phyloP scores from a whole-genome alignment of 2,113 vertebrate species.

The Ceuthmochares aereus region DNA sequence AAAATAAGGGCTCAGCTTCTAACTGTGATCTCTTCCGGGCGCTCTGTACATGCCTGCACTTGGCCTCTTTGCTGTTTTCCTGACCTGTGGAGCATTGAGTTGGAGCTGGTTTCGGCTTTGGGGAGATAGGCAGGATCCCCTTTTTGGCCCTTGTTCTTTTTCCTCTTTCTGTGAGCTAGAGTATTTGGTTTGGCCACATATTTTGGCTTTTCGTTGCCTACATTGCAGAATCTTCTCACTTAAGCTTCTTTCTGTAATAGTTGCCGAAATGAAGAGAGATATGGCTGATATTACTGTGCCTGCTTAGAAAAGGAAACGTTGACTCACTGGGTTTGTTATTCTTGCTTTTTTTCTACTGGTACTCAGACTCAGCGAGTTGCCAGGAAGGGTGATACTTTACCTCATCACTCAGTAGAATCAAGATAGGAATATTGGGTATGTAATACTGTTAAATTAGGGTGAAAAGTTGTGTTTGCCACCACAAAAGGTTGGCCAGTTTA shows the following conservation, averaged over 20 bases:
- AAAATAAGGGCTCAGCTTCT: neutral
- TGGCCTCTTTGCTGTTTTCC: neutral
- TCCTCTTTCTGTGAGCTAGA: neutral
- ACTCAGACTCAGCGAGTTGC: neutral
- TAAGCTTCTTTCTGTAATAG: neutral
- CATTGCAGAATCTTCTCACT: neutral
- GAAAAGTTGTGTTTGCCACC: neutral
- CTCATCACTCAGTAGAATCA: neutral
- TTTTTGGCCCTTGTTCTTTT: neutral
- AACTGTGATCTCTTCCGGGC: neutral
- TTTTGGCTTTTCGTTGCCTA: neutral
- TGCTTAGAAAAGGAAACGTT: neutral
- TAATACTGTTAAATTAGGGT: neutral
- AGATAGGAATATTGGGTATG: neutral
- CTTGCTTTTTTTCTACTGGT: neutral
- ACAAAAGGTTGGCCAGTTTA: neutral
- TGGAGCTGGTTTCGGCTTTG: neutral
- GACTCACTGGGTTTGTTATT: neutral
- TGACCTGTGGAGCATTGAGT: neutral
- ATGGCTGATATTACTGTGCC: fast-evolving
- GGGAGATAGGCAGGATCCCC: neutral
- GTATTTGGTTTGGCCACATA: fast-evolving
- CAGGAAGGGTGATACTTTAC: neutral
- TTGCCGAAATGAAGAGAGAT: neutral
- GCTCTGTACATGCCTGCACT: neutral